Evolutionary conservation across 2,888 invertebrate species (phyloP), one percentile per base, ranked within the genome.

Genomic region (Dolichomitus sp.): DNA sequence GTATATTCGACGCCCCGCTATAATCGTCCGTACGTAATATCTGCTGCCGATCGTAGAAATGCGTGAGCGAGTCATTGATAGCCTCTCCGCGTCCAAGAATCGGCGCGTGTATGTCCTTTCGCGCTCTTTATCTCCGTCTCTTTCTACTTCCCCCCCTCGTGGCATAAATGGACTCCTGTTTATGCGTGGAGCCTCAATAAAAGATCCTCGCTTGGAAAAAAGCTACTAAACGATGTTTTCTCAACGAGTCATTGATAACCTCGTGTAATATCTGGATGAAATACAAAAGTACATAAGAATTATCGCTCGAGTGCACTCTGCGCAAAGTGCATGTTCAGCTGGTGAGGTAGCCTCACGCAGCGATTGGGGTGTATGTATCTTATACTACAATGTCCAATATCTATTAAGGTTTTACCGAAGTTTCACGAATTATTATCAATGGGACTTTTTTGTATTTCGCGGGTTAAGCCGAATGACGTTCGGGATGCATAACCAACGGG

Each of bases 61-160:
- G 69, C 40, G 57, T 30, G 69, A 42, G 78, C 61, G 33, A 74
- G 81, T 81, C 81, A 82, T 82, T 82, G 78, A 81, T 78, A 54
- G 74, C 74, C 61, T 40, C 52, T 30, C 27, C 54, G 52, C 33
- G 61, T 63, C 40, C 45, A 54, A 59, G 66, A 48, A 69, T 50
- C 45, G 78, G 74, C 78, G 65, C 74, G 81, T 79, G 81, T 69
- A 57, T 69, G 74, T 78, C 73, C 78, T 81, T 78, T 81, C 69
- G 63, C 17, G 61, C 23, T 59, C 57, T 61, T 45, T 65, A 45
- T 66, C 37, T 27, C 9, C 19, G 27, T 73, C 37, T 12, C 12
- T 63, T 37, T 61, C 42, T 57, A 33, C 45, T 30, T 19, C 1
- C 33, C n/a, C 33, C 14, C n/a, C 57, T 30, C n/a, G 33, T 14